A percentile compares a stretch with the other conserved stretches of the same genome.
Conservation (phyloP, 2,888 invertebrate genomes). For the Eupithecia subumbrata region DNA sequence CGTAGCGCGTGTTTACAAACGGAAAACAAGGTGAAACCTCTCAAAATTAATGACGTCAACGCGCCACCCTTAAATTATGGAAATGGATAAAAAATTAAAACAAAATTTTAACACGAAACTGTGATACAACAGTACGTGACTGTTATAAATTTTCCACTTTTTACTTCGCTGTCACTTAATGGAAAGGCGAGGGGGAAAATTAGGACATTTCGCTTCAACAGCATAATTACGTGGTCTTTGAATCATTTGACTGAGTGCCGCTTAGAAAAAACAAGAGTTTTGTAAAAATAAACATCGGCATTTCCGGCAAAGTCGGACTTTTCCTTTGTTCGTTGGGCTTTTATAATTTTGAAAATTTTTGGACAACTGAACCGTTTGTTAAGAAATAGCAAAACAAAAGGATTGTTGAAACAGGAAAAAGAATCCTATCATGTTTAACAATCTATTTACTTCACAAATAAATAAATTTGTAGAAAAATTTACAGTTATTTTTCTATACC, state of each 20-base stretch:
- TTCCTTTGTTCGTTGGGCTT: slow-evolving; percentile 40
- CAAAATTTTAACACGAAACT: slow-evolving; percentile 65
- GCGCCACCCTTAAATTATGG: slow-evolving; percentile 39
- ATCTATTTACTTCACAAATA: slow-evolving; percentile 14
- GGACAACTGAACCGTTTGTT: slow-evolving; percentile 34
- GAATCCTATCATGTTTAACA: slow-evolving; percentile 21
- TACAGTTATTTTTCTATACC: background rate
- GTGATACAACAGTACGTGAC: slow-evolving; percentile 69
- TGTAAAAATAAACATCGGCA: slow-evolving; percentile 43
- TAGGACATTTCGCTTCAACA: slow-evolving; percentile 63
- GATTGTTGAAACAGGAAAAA: slow-evolving; percentile 34
- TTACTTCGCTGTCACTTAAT: slow-evolving; percentile 67
- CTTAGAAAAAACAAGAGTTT: slow-evolving; percentile 52
- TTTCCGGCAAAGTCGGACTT: slow-evolving; percentile 31
- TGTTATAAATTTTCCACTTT: slow-evolving; percentile 65
- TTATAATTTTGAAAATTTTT: slow-evolving; percentile 41
- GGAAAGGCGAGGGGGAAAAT: slow-evolving; percentile 63
- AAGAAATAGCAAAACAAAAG: slow-evolving; percentile 40
- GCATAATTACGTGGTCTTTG: slow-evolving; percentile 64
- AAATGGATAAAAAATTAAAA: slow-evolving; percentile 54
- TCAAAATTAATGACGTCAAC: slow-evolving; percentile 42
- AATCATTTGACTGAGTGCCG: slow-evolving; percentile 58
- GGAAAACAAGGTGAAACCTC: slow-evolving; percentile 33
- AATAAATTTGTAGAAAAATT: slow-evolving; percentile 8
- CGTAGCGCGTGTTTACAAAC: slow-evolving; percentile 28